phyloP scores from a whole-genome alignment of 1,140 invertebrate species.

The Zaprionus inermis region DNA sequence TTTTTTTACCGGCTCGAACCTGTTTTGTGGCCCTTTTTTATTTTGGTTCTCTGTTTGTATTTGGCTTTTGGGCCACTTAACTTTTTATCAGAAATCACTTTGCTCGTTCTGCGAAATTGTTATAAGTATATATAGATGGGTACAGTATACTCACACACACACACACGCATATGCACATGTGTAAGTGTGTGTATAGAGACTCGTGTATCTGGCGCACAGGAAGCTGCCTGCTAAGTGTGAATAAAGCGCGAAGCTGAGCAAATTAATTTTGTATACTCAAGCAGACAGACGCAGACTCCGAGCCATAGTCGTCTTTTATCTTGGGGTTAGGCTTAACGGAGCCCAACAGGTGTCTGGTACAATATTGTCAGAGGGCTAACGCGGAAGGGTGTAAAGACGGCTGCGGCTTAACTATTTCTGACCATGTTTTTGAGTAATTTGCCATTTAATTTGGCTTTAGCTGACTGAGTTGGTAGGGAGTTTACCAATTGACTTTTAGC shows the following conservation, averaged over 20 bases:
- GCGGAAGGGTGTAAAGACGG: not conserved
- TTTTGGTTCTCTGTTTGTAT: constrained; percentile 29
- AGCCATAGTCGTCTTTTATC: constrained; percentile 19
- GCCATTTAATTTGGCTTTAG: constrained; percentile 2
- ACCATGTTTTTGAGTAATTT: not conserved
- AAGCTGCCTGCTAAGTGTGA: constrained; percentile 26
- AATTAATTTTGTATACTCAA: constrained; percentile 14
- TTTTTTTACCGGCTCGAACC: constrained; percentile 41
- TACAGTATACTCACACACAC: not conserved
- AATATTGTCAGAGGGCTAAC: not conserved
- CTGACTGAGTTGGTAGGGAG: not conserved
- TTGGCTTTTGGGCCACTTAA: constrained; percentile 69
- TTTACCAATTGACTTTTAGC: no score
- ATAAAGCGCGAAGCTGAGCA: constrained; percentile 24
- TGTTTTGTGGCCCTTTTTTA: constrained; percentile 60
- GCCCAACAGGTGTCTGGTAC: constrained; percentile 22
- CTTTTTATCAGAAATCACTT: constrained; percentile 77
- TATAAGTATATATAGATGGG: constrained; percentile 31
- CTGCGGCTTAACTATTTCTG: not conserved
- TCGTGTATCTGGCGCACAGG: constrained; percentile 10
- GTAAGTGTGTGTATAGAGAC: constrained; percentile 14
- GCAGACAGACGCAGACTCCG: constrained; percentile 1
- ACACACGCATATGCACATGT: not conserved
- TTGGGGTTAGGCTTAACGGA: constrained; percentile 6
- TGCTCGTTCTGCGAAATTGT: constrained; percentile 68